Evolutionary conservation across 1,140 invertebrate genomes (phyloP).

Genomic region (Drosophila parabipectinata): DNA sequence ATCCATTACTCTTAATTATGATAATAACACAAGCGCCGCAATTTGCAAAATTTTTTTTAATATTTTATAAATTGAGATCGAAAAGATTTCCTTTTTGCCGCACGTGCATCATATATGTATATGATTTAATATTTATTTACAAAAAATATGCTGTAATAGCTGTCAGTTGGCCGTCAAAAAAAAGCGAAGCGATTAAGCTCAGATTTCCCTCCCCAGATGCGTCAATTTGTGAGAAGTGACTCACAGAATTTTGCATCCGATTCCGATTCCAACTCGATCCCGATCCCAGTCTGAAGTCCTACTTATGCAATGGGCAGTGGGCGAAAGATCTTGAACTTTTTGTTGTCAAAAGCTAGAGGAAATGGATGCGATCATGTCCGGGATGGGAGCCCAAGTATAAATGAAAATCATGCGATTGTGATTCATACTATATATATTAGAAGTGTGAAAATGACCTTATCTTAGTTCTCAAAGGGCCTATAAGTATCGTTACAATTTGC

Average conservation of each 20-base stretch:
- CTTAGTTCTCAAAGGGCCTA: background rate
- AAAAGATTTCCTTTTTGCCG: background rate
- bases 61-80: background rate
- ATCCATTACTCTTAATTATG: conserved; percentile 20
- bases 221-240: conserved; percentile 15
- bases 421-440: conserved; percentile 14
- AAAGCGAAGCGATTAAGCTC: background rate
- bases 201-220: conserved; percentile 22
- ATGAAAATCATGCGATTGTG: conserved; percentile 21
- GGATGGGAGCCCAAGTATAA: conserved; percentile 17
- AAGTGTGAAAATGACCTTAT: background rate
- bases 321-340: conserved; percentile 23
- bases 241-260: conserved; percentile 3
- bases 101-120: conserved; percentile 8
- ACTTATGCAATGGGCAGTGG: conserved; percentile 30
- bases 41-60: background rate
- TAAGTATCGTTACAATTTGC: background rate
- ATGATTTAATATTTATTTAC: conserved; percentile 13
- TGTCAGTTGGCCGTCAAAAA: conserved; percentile 37
- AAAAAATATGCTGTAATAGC: conserved; percentile 40
- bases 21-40: conserved; percentile 12
- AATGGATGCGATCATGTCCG: conserved; percentile 27
- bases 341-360: conserved; percentile 12
- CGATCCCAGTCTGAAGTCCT: conserved; percentile 18
- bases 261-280: background rate